Evolutionary conservation across 2,888 invertebrate species (phyloP).

Genomic region (Loripinus fragilis): DNA sequence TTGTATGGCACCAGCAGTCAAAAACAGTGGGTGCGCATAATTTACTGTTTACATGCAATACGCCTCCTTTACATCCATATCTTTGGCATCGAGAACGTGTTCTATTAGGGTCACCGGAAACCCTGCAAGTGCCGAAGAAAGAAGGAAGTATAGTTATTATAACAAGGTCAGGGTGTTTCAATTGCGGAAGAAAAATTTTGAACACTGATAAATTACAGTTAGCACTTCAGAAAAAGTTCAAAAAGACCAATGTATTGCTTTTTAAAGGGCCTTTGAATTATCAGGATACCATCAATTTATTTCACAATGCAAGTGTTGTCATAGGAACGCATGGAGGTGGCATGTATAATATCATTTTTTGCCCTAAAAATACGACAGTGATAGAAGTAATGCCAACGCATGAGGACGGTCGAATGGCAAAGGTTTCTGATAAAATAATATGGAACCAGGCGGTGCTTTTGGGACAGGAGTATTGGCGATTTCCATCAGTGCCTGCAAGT

Average conservation of each 20-base stretch:
- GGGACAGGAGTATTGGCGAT: slow-evolving; percentile 8
- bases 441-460: not conserved
- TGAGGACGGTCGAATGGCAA: not conserved
- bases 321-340: slow-evolving; percentile 7
- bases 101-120: not conserved
- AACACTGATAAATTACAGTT: not conserved
- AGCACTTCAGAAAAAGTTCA: not conserved
- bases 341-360: slow-evolving; percentile 10
- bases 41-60: slow-evolving; percentile 29
- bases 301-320: not conserved
- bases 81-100: slow-evolving; percentile 26
- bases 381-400: slow-evolving; percentile 19
- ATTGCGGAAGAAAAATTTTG: not conserved
- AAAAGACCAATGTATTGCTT: not conserved
- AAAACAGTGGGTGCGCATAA: slow-evolving; percentile 13
- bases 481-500: not conserved
- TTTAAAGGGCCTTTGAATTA: not conserved
- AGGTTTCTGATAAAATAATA: not conserved
- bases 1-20: not conserved
- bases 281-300: not conserved
- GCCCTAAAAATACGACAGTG: not conserved
- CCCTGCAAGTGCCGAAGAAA: not conserved
- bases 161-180: slow-evolving; percentile 6
- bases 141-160: not conserved
- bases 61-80: slow-evolving; percentile 36